Evolutionary conservation across 1,140 invertebrate species (phyloP).

Genomic region (Trigoniulus corallinus): DNA sequence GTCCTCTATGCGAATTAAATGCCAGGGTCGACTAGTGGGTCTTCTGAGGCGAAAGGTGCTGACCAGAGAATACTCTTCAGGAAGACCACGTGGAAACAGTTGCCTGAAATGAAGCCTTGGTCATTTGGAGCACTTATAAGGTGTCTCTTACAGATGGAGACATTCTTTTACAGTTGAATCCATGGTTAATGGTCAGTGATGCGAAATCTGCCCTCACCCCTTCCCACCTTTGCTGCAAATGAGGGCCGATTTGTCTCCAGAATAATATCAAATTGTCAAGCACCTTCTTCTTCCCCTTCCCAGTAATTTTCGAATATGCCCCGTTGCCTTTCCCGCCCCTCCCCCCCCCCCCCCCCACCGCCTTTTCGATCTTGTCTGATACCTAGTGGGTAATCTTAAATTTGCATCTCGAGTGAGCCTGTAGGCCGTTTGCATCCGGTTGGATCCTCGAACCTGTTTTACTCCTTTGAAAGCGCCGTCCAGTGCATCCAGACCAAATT

Average conservation of each 20-base stretch:
- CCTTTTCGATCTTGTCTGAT: constrained; percentile 10
- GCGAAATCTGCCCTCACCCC: no score
- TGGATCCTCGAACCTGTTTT: constrained; percentile 49
- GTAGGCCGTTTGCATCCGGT: constrained; percentile 55
- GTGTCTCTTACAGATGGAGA: not conserved
- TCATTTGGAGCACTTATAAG: not conserved
- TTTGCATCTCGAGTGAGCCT: constrained; percentile 49
- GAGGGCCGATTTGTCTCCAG: no score
- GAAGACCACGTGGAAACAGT: constrained; percentile 46
- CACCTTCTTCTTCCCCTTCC: no score
- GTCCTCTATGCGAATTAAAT: constrained; percentile 46
- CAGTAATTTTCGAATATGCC: no score
- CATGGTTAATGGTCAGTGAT: no score
- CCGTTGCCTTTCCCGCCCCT: no score
- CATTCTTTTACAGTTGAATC: no score
- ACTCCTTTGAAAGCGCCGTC: constrained; percentile 42
- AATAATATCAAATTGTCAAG: no score
- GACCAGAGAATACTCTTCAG: constrained; percentile 52
- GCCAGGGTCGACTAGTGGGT: constrained; percentile 43
- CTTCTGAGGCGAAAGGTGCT: constrained; percentile 42
- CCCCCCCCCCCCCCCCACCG: no score
- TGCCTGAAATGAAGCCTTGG: constrained; percentile 27
- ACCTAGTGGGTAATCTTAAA: constrained; percentile 49
- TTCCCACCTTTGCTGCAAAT: no score
- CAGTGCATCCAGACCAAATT: constrained; percentile 46